Evolutionary conservation across 1,140 invertebrate genomes (phyloP), one percentile per base, ranked within the genome.

Genomic region (Sweltsa coloradensis): DNA sequence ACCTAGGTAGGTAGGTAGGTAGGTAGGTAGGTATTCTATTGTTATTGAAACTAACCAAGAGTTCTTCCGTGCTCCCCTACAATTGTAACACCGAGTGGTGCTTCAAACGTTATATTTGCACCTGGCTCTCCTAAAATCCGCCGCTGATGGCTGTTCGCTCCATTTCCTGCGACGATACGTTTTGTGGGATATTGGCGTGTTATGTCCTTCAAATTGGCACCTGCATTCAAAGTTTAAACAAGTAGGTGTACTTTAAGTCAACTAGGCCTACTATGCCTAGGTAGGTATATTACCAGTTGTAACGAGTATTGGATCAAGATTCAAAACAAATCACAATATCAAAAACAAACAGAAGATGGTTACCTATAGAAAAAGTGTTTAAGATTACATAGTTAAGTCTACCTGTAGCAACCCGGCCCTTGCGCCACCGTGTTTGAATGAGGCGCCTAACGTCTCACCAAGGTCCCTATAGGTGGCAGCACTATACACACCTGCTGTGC

Each of bases 81-180:
- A n/a, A 90, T 68, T 29, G 75, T 71, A 3, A 94, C 73, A 5
- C 92, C 92, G 5, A 78, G 53, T 3, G 92, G 91, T 19, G 91
- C 83, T 52, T 78, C 66, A 34, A 95, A 69, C 47, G 67, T 69
- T 2, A 79, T 49, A 65, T 89, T 79, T 49, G 69, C 54, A 16
- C 89, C 92, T 26, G 75, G 67, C 44, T 64, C 60, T 3, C 89
- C 91, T 3, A 89, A 68, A 14, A 94, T 79, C 58, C 80, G 75
- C 22, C 74, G 76, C 55, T 75, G 72, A 41, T 71, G 62, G 64
- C 88, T 89, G 53, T 88, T 70, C 53, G 71, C 70, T 2, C 89
- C 89, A 51, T 67, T 59, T 14, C 68, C 69, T 11, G 79, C 89
- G 1, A 49, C 49, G 37, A 87, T 64, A 14, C 73, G 67, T 65